Conservation (phyloP, 2,797 vertebrate species). For the Pseudomugil gertrudae region DNA sequence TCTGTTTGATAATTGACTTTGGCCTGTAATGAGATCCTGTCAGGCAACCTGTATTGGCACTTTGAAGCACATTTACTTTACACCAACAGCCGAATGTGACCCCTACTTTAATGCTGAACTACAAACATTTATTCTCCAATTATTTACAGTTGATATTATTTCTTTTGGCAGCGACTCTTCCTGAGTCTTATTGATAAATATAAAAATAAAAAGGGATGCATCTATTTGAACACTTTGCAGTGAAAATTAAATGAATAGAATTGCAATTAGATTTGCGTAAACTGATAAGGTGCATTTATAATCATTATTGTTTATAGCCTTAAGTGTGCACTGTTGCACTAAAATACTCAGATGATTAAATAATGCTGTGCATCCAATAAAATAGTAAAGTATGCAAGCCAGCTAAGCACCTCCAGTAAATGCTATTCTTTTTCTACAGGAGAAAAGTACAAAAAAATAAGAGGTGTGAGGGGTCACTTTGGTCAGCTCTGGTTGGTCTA, state of each 20-base stretch:
- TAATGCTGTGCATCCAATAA: conserved; percentile 10
- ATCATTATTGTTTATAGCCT: conserved; percentile 8
- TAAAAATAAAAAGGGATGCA: conserved; percentile 4
- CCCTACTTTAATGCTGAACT: conserved; percentile 21
- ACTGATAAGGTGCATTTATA: conserved; percentile 24
- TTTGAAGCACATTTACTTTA: conserved; percentile 69
- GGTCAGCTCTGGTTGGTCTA: conserved; percentile 68
- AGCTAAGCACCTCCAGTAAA: conserved; percentile 37
- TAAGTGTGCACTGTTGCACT: conserved; percentile 8
- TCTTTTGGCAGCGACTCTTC: conserved; percentile 34
- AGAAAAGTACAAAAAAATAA: conserved; percentile 40
- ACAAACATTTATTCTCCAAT: not conserved
- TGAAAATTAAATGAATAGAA: conserved; percentile 2
- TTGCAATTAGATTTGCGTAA: conserved; percentile 15
- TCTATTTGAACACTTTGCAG: conserved; percentile 1
- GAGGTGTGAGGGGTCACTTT: conserved; percentile 63
- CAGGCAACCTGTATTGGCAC: conserved; percentile 68
- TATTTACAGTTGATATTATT: conserved; percentile 1
- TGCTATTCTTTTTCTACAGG: conserved; percentile 37
- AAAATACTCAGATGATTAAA: conserved; percentile 25
- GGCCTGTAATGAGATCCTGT: conserved; percentile 57
- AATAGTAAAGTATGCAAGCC: conserved; percentile 21
- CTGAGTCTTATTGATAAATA: conserved; percentile 17
- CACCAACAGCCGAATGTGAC: conserved; percentile 53
- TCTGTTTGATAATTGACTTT: conserved; percentile 63